These are phyloP conservation scores for Leptinotarsa juncta DNA, from an alignment of 2,888 invertebrate genomes.

Conservation along the genomic window DNA sequence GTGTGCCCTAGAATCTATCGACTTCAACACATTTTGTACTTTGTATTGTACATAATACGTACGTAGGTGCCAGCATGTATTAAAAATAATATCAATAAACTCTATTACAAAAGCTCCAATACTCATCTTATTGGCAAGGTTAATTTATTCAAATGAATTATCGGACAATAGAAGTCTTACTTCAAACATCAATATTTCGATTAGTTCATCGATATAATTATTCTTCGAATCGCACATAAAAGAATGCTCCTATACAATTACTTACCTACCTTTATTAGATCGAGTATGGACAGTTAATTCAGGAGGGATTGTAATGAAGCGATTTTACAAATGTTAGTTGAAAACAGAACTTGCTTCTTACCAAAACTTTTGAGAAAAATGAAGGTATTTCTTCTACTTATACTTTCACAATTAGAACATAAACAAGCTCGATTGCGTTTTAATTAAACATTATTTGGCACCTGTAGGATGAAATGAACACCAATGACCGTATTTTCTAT, in stretches of 20 bases:
- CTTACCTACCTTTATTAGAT: too few species aligned
- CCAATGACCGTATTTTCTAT: background rate
- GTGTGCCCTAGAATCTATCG: too few species aligned
- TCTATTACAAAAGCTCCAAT: too few species aligned
- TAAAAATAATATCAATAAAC: too few species aligned
- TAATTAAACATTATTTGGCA: background rate
- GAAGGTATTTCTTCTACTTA: background rate
- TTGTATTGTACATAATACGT: too few species aligned
- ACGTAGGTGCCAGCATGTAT: too few species aligned
- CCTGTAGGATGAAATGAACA: background rate
- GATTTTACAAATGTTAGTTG: background rate
- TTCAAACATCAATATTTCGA: background rate
- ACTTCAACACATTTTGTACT: too few species aligned
- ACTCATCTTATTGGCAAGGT: too few species aligned
- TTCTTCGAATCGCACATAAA: background rate
- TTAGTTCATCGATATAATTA: background rate
- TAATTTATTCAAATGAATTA: too few species aligned
- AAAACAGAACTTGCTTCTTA: background rate
- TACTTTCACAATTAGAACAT: constrained; percentile 1
- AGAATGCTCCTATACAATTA: too few species aligned
- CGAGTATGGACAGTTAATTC: background rate
- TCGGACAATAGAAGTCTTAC: too few species aligned
- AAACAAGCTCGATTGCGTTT: background rate
- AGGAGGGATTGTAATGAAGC: background rate
- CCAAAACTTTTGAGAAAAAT: constrained; percentile 5